Evolutionary conservation across 2,113 vertebrate species (phyloP), one percentile per base, ranked within the genome.

Genomic region (Silurus asotus): DNA sequence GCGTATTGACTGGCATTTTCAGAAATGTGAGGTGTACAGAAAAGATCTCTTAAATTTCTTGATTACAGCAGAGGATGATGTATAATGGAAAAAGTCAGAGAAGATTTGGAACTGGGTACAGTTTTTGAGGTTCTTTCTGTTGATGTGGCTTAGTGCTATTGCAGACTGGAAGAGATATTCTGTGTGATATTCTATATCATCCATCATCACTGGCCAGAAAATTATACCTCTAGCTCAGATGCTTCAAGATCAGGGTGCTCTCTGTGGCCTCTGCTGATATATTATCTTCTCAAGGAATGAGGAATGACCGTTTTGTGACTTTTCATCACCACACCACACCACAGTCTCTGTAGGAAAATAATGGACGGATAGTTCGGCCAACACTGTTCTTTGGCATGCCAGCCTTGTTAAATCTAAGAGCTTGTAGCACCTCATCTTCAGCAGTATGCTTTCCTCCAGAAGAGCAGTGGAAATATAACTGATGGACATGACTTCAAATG

Each of bases 11-110:
- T 87, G 0, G 3, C 83, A 78, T 89, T 85, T 3, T 90, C 85
- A 8, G 83, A 75, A 6, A 74, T 90, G 59, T 90, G 88, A 0
- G 87, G 91, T n/a, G 48, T 56, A 0, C 83, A 90, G 6, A 90
- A 89, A 6, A 87, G 85, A 37, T 70, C 61, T 51, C 45, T 89
- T 91, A 2, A 70, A n/a, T 69, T 69, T 45, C 15, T 15, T 19
- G 0, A 72, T 48, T 5, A 72, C 28, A 3, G 84, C 4, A 56
- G 78, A 1, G 58, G 79, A 84, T 6, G 86, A 67, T 0, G 56
- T 0, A 7, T 89, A n/a, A 0, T 0, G 4, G 5, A 90, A 87
- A 2, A 70, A 62, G 17, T 91, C 48, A 49, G 6, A 9, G 48
- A 48, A 49, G 19, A 4, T 49, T 1, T 72, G 37, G 70, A 49